A percentile compares a stretch with the other conserved stretches of the same genome.
Evolutionary conservation across 2,888 invertebrate genomes (phyloP).

Genomic region (Drosophila kuntzei): DNA sequence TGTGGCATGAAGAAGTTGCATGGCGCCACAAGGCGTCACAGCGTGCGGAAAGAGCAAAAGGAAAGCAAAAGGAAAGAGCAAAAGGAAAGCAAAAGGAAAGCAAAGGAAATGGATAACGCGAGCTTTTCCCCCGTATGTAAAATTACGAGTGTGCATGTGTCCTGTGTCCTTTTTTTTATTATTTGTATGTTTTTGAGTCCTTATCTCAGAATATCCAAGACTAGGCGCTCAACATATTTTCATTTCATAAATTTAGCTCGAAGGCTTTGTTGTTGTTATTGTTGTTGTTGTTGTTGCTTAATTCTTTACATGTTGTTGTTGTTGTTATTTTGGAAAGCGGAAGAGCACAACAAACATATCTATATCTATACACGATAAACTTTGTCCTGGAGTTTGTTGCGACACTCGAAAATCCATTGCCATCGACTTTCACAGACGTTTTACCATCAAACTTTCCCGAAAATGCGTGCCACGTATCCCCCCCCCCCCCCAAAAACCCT

Average conservation of each 20-base stretch:
- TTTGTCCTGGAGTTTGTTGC: slow-evolving; percentile 55
- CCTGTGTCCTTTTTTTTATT: not conserved
- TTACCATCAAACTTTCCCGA: slow-evolving; percentile 47
- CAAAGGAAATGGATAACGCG: slow-evolving; percentile 52
- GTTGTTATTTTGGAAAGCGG: slow-evolving; percentile 20
- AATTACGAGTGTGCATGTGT: slow-evolving; percentile 6
- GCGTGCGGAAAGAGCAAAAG: slow-evolving; percentile 32
- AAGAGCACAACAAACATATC: slow-evolving; percentile 16
- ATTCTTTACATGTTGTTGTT: slow-evolving; percentile 49
- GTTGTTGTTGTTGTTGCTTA: slow-evolving; percentile 39
- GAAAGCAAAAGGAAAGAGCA: too few species aligned
- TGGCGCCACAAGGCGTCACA: slow-evolving; percentile 50
- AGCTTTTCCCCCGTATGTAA: not conserved
- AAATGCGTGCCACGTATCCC: slow-evolving; percentile 18
- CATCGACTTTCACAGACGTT: slow-evolving; percentile 42
- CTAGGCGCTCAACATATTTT: slow-evolving; percentile 61
- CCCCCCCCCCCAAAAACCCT: not conserved
- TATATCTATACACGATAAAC: slow-evolving; percentile 31
- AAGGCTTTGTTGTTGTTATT: slow-evolving; percentile 37
- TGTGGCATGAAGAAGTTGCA: slow-evolving; percentile 8
- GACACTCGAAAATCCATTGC: slow-evolving; percentile 50
- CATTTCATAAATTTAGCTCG: slow-evolving; percentile 58
- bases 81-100: not conserved
- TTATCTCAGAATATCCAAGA: slow-evolving; percentile 54
- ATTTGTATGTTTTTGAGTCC: slow-evolving; percentile 22